Conservation (phyloP, 2,797 vertebrate genomes). For the Arctocebus calabarensis region DNA sequence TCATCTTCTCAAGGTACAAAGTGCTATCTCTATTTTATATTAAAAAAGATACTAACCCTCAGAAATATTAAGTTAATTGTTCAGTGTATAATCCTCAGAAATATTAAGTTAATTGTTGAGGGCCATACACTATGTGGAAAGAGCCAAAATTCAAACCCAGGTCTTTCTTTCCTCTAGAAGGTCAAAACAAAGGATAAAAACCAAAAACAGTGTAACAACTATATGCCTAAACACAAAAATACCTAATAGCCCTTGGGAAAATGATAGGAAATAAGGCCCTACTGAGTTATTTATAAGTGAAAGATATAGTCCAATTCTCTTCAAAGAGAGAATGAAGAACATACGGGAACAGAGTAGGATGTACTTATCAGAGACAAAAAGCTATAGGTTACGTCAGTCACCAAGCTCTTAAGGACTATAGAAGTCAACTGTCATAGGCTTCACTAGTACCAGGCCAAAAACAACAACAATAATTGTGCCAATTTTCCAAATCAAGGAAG, state of each 20-base stretch:
- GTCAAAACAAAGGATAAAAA: neutral
- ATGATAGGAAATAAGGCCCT: constrained; percentile 33
- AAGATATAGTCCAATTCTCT: neutral
- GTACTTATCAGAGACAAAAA: constrained; percentile 6
- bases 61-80: constrained; percentile 46
- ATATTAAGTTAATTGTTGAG: constrained; percentile 36
- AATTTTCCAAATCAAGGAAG: constrained; percentile 59
- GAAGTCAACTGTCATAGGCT: constrained; percentile 20
- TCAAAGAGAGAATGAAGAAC: constrained; percentile 19
- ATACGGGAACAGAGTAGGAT: neutral
- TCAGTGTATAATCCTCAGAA: neutral
- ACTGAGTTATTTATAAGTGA: constrained; percentile 44
- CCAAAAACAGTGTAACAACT: neutral
- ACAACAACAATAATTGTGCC: constrained; percentile 7
- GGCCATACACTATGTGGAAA: neutral
- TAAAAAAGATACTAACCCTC: neutral
- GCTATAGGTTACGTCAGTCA: neutral
- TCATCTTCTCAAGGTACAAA: constrained; percentile 58
- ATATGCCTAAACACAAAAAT: neutral
- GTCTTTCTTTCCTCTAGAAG: neutral
- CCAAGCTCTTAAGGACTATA: constrained; percentile 13
- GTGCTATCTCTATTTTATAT: constrained; percentile 37
- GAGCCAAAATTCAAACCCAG: constrained; percentile 46
- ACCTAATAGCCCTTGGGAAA: neutral
- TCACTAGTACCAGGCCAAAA: constrained; percentile 23